Percentiles rank a stretch among this genome's conserved stretches.
Conservation (phyloP, 2,888 invertebrate genomes). For the Phrixothrix hirtus region DNA sequence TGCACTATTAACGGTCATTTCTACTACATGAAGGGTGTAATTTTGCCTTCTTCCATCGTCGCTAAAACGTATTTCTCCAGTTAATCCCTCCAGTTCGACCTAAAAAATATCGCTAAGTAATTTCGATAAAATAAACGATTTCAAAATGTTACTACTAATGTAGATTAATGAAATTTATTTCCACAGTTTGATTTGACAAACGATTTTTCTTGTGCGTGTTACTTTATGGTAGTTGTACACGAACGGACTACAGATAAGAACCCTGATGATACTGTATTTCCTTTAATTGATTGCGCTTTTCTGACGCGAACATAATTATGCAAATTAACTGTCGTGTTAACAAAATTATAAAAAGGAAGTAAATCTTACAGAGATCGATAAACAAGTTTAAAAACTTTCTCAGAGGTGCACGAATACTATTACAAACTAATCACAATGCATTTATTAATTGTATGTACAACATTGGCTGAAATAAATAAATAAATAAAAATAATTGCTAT, state of each 20-base stretch:
- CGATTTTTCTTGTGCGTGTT: conserved; percentile 28
- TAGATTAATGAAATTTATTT: conserved; percentile 26
- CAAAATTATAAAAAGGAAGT: too few relatives aligned
- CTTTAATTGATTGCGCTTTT: conserved; percentile 27
- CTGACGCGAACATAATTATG: conserved; percentile 17
- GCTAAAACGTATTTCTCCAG: conserved; percentile 89
- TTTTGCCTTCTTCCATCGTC: conserved; percentile 87
- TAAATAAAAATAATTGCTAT: too few relatives aligned
- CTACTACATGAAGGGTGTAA: conserved; percentile 87
- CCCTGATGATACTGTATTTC: conserved; percentile 19
- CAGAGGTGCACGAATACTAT: too few relatives aligned
- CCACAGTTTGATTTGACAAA: conserved; percentile 18
- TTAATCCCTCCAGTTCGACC: conserved; percentile 89
- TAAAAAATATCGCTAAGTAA: conserved; percentile 54
- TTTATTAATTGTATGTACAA: too few relatives aligned
- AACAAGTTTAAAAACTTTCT: too few relatives aligned
- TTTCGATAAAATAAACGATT: conserved; percentile 8
- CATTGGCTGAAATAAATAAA: too few relatives aligned
- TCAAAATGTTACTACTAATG: conserved; percentile 11
- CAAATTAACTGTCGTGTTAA: conserved; percentile 15
- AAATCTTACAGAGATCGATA: too few relatives aligned
- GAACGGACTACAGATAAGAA: conserved; percentile 23
- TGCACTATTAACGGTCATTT: conserved; percentile 92
- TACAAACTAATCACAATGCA: too few relatives aligned
- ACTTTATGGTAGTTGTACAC: conserved; percentile 25